Evolutionary conservation across 2,888 invertebrate genomes (phyloP).

Genomic region (Encarsia formosa): DNA sequence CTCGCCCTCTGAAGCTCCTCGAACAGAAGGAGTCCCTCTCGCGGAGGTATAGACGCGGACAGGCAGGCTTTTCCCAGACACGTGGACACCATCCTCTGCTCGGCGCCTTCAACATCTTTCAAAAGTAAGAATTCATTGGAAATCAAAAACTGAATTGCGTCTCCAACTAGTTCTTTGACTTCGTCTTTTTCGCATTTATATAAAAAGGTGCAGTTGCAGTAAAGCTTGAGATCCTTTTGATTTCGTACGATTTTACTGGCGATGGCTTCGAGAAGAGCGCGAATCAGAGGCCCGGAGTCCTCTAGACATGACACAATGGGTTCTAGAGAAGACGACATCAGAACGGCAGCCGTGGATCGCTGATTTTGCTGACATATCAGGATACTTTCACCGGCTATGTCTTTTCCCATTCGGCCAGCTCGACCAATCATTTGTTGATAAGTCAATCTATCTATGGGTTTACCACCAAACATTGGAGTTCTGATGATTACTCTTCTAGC

Average conservation of each 20-base stretch:
- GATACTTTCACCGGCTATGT: conserved; percentile 80
- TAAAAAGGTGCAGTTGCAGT: conserved; percentile 74
- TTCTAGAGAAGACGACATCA: conserved; percentile 66
- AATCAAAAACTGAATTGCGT: conserved; percentile 67
- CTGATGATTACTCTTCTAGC: conserved; percentile 90
- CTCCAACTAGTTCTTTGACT: conserved; percentile 52
- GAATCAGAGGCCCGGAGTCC: conserved; percentile 66
- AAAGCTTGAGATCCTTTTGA: conserved; percentile 67
- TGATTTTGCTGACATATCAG: conserved; percentile 79
- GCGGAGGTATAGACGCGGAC: conserved; percentile 89
- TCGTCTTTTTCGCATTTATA: conserved; percentile 29
- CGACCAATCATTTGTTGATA: conserved; percentile 97
- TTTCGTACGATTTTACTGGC: conserved; percentile 80
- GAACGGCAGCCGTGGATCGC: conserved; percentile 63
- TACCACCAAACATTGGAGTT: conserved; percentile 76
- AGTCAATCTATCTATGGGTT: conserved; percentile 74
- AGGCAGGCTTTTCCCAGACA: conserved; percentile 89
- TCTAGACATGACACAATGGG: conserved; percentile 81
- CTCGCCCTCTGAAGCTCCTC: conserved; percentile 86
- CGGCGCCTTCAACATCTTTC: conserved; percentile 30
- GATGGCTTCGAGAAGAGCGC: conserved; percentile 76
- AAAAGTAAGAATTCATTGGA: conserved; percentile 75
- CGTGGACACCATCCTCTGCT: conserved; percentile 66
- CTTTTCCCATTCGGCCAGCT: conserved; percentile 88
- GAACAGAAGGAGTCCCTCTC: conserved; percentile 85